A percentile compares a stretch with the other conserved stretches of the same genome.
Conservation (phyloP, 2,888 invertebrate genomes). For the Homarus gammarus region DNA sequence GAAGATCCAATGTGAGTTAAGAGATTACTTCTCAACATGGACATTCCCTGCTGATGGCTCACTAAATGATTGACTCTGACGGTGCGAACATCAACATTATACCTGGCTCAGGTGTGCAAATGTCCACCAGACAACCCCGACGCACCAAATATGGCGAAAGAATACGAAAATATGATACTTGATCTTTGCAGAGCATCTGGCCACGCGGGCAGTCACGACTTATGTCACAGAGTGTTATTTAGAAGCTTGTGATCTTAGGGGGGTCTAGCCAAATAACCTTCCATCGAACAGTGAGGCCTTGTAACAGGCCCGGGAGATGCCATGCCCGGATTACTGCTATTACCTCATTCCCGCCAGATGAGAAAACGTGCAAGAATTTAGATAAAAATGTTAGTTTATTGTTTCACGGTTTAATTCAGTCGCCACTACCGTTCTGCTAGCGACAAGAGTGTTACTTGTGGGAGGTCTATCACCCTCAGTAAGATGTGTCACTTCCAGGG, state of each 20-base stretch:
- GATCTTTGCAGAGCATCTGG: constrained; percentile 8
- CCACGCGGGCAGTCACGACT: constrained; percentile 8
- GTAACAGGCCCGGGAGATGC: not conserved
- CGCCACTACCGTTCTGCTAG: not conserved
- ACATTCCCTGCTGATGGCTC: not conserved
- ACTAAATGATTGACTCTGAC: not conserved
- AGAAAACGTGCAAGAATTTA: constrained; percentile 1
- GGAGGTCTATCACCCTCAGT: not conserved
- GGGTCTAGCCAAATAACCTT: not conserved
- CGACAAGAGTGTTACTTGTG: not conserved
- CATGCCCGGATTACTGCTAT: not conserved
- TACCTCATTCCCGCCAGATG: not conserved
- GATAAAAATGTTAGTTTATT: constrained; percentile 28
- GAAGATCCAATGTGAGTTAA: not conserved
- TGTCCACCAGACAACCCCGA: not conserved
- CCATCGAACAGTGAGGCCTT: not conserved
- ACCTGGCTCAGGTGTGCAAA: not conserved
- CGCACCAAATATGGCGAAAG: not conserved
- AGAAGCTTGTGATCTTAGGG: constrained; percentile 13
- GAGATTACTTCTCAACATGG: constrained; percentile 6
- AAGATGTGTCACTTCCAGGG: not conserved
- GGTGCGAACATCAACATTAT: not conserved
- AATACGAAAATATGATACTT: not conserved
- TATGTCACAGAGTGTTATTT: constrained; percentile 16
- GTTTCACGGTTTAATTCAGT: constrained; percentile 15